phyloP scores from a whole-genome alignment of 1,140 invertebrate genomes.

The Sweltsa coloradensis region DNA sequence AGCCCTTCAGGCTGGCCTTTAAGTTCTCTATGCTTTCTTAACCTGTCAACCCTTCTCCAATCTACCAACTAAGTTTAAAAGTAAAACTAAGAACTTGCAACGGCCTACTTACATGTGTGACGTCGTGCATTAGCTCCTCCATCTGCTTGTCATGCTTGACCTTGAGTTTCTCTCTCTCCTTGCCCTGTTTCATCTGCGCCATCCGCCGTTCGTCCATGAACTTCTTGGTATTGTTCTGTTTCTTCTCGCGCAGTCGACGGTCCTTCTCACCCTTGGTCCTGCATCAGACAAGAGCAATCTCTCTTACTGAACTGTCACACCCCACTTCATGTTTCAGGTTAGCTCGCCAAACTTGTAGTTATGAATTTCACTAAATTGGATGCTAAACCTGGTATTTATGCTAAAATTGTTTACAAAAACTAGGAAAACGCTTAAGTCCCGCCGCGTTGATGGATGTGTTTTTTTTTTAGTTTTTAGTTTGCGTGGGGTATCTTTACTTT shows the following conservation, averaged over 20 bases:
- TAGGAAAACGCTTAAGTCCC: too few species aligned
- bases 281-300: too few species aligned
- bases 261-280: slow-evolving; percentile 95
- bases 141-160: slow-evolving; percentile 85
- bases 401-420: too few species aligned
- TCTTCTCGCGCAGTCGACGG: slow-evolving; percentile 82
- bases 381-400: too few species aligned
- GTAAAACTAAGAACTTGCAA: background rate
- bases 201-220: slow-evolving; percentile 94
- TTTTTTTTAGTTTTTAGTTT: too few species aligned
- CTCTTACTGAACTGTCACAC: too few species aligned
- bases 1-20: too few species aligned
- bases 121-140: slow-evolving; percentile 80
- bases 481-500: too few species aligned
- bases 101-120: slow-evolving; percentile 67
- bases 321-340: too few species aligned
- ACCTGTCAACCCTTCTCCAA: background rate
- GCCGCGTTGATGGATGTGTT: too few species aligned
- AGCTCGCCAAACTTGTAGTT: too few species aligned
- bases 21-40: background rate
- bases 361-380: too few species aligned
- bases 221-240: slow-evolving; percentile 97
- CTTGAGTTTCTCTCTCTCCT: slow-evolving; percentile 89
- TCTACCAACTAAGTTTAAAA: background rate
- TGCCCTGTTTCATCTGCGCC: slow-evolving; percentile 68